Conservation (phyloP, 2,797 vertebrate species). For the Prionace glauca region DNA sequence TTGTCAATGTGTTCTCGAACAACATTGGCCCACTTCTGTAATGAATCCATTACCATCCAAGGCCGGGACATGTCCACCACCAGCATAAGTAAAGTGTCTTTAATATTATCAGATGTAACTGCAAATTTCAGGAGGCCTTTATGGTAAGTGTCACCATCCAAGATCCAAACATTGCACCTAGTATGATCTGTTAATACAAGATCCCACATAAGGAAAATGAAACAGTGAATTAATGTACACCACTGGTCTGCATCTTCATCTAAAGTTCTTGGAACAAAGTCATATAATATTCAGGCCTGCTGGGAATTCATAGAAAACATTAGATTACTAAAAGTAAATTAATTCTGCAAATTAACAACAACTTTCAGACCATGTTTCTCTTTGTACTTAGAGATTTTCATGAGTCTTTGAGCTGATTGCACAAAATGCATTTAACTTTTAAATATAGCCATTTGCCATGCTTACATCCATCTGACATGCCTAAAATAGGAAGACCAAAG, state of each 20-base stretch:
- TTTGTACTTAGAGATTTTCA: not conserved
- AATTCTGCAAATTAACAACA: not conserved
- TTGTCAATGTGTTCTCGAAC: conserved; percentile 92
- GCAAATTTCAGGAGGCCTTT: conserved; percentile 95
- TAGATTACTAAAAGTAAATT: not conserved
- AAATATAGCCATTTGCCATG: not conserved
- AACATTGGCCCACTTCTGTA: conserved; percentile 96
- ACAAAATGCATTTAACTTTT: not conserved
- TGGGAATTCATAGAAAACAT: not conserved
- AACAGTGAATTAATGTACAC: not conserved
- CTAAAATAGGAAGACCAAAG: not conserved
- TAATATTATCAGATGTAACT: conserved; percentile 71
- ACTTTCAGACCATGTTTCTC: not conserved
- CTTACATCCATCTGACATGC: not conserved
- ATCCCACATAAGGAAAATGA: not conserved
- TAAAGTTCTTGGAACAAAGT: not conserved
- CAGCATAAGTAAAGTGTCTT: conserved; percentile 80
- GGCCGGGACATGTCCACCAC: conserved; percentile 92
- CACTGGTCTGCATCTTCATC: not conserved
- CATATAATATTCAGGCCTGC: not conserved
- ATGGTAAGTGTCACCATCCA: conserved; percentile 95
- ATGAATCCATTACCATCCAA: conserved; percentile 91
- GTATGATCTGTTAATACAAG: conserved; percentile 72
- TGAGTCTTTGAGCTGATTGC: not conserved
- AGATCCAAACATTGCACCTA: conserved; percentile 92